Percentiles rank a stretch among this genome's conserved stretches.
These are phyloP conservation scores for Clarias macrocephalus DNA, from an alignment of 2,113 vertebrate species.

Conservation along the genomic window DNA sequence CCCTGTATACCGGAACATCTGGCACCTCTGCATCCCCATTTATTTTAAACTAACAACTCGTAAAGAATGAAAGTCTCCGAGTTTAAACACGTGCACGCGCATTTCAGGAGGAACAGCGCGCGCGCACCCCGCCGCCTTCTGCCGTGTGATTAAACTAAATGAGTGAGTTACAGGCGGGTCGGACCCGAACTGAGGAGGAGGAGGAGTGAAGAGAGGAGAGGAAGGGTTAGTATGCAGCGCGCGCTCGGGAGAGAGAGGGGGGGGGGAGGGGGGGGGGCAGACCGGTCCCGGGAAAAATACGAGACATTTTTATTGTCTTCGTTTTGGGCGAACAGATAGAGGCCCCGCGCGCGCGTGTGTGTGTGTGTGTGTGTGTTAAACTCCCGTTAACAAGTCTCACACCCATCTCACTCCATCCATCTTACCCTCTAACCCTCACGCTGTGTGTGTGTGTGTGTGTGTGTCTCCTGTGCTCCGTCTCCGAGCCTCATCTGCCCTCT, in stretches of 20 bases:
- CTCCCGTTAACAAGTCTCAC: constrained; percentile 27
- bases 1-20: not conserved
- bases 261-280: too few relatives aligned
- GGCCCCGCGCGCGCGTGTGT: not conserved
- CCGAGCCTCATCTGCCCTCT: constrained; percentile 40
- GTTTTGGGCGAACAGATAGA: not conserved
- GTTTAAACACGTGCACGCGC: not conserved
- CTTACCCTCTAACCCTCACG: not conserved
- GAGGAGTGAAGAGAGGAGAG: too few relatives aligned
- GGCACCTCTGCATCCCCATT: not conserved
- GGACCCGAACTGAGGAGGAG: too few relatives aligned
- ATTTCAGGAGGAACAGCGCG: too few relatives aligned
- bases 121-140: not conserved
- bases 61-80: not conserved
- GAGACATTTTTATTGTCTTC: constrained; percentile 16
- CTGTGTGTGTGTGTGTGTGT: constrained; percentile 4
- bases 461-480: not conserved
- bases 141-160: not conserved
- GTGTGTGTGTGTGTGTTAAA: constrained; percentile 14
- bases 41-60: not conserved
- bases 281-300: not conserved
- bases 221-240: constrained; percentile 42
- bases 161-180: too few relatives aligned
- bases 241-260: constrained; percentile 26
- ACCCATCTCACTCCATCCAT: constrained; percentile 14